These are phyloP conservation scores for Himantopus leucocephalus DNA, from an alignment of 2,113 vertebrate genomes.

Conservation along the genomic window DNA sequence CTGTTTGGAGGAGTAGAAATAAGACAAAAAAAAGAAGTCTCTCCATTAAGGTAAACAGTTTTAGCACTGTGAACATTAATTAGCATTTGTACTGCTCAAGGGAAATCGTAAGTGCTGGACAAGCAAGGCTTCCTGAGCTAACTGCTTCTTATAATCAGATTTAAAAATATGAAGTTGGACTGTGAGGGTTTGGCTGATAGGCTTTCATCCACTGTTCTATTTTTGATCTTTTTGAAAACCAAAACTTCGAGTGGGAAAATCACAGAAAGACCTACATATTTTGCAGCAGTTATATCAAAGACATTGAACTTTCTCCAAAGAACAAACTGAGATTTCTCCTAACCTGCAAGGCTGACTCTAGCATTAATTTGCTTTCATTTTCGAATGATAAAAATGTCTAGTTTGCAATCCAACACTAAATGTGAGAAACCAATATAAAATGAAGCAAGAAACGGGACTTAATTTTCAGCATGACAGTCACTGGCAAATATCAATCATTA, in stretches of 20 bases:
- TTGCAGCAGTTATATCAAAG: not conserved
- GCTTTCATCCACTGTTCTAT: slow-evolving; percentile 3
- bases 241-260: not conserved
- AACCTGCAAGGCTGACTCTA: not conserved
- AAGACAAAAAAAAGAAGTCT: not conserved
- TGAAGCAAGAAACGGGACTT: not conserved
- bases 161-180: not conserved
- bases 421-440: not conserved
- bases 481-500: slow-evolving; percentile 45
- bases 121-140: not conserved
- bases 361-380: slow-evolving; percentile 5
- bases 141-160: not conserved
- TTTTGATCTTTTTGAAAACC: slow-evolving; percentile 19
- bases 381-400: slow-evolving; percentile 4
- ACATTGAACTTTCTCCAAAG: slow-evolving; percentile 2
- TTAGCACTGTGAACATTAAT: not conserved
- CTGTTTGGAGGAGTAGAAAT: not conserved
- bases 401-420: not conserved
- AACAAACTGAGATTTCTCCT: not conserved
- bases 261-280: slow-evolving; percentile 34
- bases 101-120: not conserved
- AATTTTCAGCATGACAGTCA: not conserved
- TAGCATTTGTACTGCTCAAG: slow-evolving; percentile 2
- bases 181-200: not conserved
- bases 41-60: not conserved